Percentiles rank a stretch among this genome's conserved stretches.
Evolutionary conservation across 2,797 vertebrate species (phyloP).

Genomic region (Malacoctenus gilli): DNA sequence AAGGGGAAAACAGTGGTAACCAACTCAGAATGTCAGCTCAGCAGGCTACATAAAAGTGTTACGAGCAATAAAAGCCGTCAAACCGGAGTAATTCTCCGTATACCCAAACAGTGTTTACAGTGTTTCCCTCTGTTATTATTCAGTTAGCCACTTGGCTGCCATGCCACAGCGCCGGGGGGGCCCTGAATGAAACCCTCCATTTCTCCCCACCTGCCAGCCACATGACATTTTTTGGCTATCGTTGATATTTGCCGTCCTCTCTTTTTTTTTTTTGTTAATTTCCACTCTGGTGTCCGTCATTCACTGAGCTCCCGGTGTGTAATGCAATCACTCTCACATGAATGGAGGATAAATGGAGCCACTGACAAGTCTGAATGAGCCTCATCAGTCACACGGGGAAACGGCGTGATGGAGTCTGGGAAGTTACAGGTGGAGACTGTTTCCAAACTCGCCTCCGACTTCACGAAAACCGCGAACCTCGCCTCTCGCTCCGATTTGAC

Average conservation of each 20-base stretch:
- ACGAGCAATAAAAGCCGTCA: constrained; percentile 51
- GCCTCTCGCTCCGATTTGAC: too few relatives aligned
- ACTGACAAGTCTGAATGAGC: constrained; percentile 47
- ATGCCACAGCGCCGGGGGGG: constrained; percentile 14
- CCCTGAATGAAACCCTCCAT: constrained; percentile 36
- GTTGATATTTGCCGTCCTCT: constrained; percentile 9
- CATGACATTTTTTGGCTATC: constrained; percentile 39
- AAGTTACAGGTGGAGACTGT: constrained; percentile 26
- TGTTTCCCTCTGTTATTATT: constrained; percentile 50
- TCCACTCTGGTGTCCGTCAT: constrained; percentile 19
- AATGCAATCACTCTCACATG: constrained; percentile 55
- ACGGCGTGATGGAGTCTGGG: constrained; percentile 18
- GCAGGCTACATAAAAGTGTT: constrained; percentile 51
- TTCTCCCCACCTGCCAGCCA: constrained; percentile 18
- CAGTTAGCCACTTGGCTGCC: constrained; percentile 35
- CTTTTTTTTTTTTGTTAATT: constrained; percentile 3
- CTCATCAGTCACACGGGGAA: constrained; percentile 55
- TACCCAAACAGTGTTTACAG: constrained; percentile 25
- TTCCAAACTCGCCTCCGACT: constrained; percentile 6
- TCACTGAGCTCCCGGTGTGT: constrained; percentile 16
- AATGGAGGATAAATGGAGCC: constrained; percentile 58
- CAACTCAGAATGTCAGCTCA: constrained; percentile 53
- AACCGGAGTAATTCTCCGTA: constrained; percentile 16
- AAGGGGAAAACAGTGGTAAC: constrained; percentile 17
- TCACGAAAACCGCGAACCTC: constrained; percentile 21